phyloP scores from a whole-genome alignment of 2,113 vertebrate species.

The Psittacula cyanocephala region DNA sequence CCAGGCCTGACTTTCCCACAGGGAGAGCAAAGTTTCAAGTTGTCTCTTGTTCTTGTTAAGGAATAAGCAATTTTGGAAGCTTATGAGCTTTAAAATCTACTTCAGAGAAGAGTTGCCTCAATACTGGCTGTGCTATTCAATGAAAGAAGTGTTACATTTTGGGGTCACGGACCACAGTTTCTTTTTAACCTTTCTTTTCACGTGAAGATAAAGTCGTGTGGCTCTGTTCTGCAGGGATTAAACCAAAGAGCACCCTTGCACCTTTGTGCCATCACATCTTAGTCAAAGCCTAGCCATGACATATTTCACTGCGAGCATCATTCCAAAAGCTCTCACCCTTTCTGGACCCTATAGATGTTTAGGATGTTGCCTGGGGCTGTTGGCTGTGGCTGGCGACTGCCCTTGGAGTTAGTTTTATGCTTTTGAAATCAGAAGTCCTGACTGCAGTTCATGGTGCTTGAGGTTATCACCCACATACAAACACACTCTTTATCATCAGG shows the following conservation, averaged over 20 bases:
- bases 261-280: not conserved
- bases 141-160: not conserved
- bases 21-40: not conserved
- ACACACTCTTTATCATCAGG: not conserved
- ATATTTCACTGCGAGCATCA: not conserved
- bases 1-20: not conserved
- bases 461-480: not conserved
- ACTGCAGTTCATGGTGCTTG: not conserved
- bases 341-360: not conserved
- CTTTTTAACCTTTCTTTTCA: not conserved
- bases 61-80: not conserved
- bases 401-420: not conserved
- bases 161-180: not conserved
- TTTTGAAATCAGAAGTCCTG: not conserved
- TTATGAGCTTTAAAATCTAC: not conserved
- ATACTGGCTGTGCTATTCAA: not conserved
- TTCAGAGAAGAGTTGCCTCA: not conserved
- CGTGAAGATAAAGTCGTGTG: not conserved
- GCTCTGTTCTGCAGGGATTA: not conserved
- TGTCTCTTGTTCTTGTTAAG: not conserved
- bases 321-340: not conserved
- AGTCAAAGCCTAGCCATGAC: not conserved
- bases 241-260: not conserved
- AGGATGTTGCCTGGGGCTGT: fast-evolving
- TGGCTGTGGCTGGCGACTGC: not conserved